A percentile compares a stretch with the other conserved stretches of the same genome.
phyloP scores from a whole-genome alignment of 2,888 invertebrate genomes.

The Trachelus tabidus region DNA sequence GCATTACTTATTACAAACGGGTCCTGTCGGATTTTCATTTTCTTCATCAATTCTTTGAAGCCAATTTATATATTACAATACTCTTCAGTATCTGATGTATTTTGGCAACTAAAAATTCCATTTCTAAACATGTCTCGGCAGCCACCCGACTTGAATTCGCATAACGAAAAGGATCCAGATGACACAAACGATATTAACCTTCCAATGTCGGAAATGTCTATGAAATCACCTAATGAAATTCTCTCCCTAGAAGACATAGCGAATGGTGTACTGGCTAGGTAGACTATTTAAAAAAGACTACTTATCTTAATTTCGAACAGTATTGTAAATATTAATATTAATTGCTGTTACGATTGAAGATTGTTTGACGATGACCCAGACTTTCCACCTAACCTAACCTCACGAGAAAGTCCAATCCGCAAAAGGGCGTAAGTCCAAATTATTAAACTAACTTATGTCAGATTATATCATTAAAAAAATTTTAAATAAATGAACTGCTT shows the following conservation, averaged over 20 bases:
- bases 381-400: conserved; percentile 16
- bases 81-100: not conserved
- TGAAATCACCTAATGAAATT: not conserved
- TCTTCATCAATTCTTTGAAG: not conserved
- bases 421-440: conserved; percentile 25
- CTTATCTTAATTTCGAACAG: not conserved
- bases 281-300: not conserved
- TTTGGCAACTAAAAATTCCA: not conserved
- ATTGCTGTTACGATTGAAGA: conserved; percentile 4
- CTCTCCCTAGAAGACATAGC: conserved; percentile 27
- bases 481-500: not conserved
- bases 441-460: not conserved
- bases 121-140: not conserved
- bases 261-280: conserved; percentile 19
- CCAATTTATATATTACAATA: not conserved
- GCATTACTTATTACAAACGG: not conserved
- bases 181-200: not conserved
- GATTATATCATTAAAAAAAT: not conserved
- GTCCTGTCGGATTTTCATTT: not conserved
- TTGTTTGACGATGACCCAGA: conserved; percentile 10
- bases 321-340: not conserved
- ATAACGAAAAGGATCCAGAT: not conserved
- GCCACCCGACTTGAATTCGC: not conserved
- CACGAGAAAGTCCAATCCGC: conserved; percentile 11
- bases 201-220: not conserved